Conservation (phyloP, 2,797 vertebrate genomes). For the Catostomus latipinnis region DNA sequence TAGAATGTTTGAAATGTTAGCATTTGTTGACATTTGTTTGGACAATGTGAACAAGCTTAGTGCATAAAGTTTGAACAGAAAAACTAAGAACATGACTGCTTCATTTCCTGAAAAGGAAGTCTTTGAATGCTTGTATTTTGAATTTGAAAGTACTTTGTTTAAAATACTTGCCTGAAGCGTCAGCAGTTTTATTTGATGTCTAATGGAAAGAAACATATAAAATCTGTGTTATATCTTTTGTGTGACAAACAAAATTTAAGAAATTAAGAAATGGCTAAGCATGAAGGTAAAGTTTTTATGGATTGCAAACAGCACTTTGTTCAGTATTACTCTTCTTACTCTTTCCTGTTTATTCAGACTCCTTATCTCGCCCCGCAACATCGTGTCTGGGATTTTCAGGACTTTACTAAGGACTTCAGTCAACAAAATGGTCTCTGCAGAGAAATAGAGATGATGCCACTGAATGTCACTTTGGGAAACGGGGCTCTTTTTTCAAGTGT, state of each 20-base stretch:
- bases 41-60: background rate
- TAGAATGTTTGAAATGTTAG: too few species aligned
- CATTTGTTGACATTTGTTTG: too few species aligned
- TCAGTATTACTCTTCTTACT: background rate
- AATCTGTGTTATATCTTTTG: background rate
- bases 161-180: background rate
- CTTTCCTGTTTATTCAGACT: background rate
- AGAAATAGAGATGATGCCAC: conserved; percentile 45
- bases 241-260: background rate
- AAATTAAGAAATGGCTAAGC: background rate
- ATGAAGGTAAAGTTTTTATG: background rate
- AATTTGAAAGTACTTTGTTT: too few species aligned
- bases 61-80: background rate
- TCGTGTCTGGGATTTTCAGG: conserved; percentile 75
- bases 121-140: too few species aligned
- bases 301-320: background rate
- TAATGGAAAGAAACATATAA: background rate
- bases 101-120: too few species aligned
- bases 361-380: conserved; percentile 31
- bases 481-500: background rate
- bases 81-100: too few species aligned
- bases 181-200: background rate
- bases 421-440: conserved; percentile 79
- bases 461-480: conserved; percentile 22
- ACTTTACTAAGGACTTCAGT: conserved; percentile 82